Conservation (phyloP, 2,113 vertebrate genomes). For the Salvelinus alpinus region DNA sequence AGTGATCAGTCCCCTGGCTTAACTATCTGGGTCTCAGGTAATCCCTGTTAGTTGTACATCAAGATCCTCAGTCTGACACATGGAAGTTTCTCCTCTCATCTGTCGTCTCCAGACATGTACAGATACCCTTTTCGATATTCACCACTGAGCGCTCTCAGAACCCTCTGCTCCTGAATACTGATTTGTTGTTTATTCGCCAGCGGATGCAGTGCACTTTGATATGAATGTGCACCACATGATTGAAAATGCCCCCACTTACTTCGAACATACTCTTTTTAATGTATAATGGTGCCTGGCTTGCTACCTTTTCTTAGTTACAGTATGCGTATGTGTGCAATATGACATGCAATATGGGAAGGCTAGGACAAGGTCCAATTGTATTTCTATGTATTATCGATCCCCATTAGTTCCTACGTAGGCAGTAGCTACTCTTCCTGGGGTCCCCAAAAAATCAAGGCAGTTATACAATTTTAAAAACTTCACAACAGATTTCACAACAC, state of each 20-base stretch:
- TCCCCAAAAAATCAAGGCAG: too few relatives aligned
- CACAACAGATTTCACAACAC: too few relatives aligned
- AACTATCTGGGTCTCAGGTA: conserved; percentile 16
- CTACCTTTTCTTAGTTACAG: too few relatives aligned
- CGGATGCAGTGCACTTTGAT: conserved; percentile 41
- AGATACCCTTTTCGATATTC: conserved; percentile 45
- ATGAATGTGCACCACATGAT: conserved; percentile 48
- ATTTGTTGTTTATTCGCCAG: conserved; percentile 57
- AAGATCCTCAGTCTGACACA: conserved; percentile 33
- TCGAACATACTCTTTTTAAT: neutral
- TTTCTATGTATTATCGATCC: too few relatives aligned
- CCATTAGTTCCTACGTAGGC: too few relatives aligned
- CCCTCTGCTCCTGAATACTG: conserved; percentile 50
- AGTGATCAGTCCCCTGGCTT: conserved; percentile 8
- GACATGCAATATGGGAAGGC: too few relatives aligned
- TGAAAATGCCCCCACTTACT: conserved; percentile 39
- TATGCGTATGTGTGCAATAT: too few relatives aligned
- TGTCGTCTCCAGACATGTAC: conserved; percentile 46
- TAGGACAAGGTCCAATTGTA: too few relatives aligned
- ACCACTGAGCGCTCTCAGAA: conserved; percentile 25
- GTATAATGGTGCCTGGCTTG: neutral
- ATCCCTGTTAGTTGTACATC: conserved; percentile 12
- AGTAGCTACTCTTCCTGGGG: too few relatives aligned
- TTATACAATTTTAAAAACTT: too few relatives aligned
- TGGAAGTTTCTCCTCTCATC: conserved; percentile 21